Conservation (phyloP, 2,113 vertebrate species). For the Gnathonemus longibarbis region DNA sequence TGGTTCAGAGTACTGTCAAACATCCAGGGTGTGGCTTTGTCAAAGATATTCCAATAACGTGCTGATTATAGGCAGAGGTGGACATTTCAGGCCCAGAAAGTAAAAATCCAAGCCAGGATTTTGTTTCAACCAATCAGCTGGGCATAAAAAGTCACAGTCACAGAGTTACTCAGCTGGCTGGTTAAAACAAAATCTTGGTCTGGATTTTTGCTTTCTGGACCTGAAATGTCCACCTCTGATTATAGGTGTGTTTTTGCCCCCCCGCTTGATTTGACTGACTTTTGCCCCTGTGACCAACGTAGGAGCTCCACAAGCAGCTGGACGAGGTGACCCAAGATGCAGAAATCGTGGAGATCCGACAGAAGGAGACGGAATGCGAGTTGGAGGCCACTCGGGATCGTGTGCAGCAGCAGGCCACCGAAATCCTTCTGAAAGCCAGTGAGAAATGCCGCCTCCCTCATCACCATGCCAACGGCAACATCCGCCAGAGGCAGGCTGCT, state of each 20-base stretch:
- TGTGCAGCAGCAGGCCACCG: constrained; percentile 90
- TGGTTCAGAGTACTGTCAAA: not conserved
- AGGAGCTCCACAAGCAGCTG: constrained; percentile 90
- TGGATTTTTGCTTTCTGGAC: no score
- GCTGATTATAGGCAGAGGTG: not conserved
- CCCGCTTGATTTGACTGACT: not conserved
- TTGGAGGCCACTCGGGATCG: constrained; percentile 84
- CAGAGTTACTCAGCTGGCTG: no score
- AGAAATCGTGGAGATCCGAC: constrained; percentile 83
- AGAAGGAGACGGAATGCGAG: constrained; percentile 92
- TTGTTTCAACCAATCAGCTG: no score
- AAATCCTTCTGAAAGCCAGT: constrained; percentile 98
- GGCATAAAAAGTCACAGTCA: no score
- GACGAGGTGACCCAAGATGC: constrained; percentile 91
- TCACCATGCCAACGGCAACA: not conserved
- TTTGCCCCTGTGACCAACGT: not conserved
- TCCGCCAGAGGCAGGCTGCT: not conserved
- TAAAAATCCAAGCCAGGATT: no score
- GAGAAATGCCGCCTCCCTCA: constrained; percentile 42
- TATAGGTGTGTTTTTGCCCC: not conserved
- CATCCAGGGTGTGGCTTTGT: not conserved
- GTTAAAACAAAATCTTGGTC: no score
- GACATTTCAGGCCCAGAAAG: no score
- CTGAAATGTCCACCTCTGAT: not conserved
- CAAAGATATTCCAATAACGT: not conserved